These are phyloP conservation scores for Pseudochirops cupreus DNA, from an alignment of 2,797 vertebrate genomes.

Conservation along the genomic window DNA sequence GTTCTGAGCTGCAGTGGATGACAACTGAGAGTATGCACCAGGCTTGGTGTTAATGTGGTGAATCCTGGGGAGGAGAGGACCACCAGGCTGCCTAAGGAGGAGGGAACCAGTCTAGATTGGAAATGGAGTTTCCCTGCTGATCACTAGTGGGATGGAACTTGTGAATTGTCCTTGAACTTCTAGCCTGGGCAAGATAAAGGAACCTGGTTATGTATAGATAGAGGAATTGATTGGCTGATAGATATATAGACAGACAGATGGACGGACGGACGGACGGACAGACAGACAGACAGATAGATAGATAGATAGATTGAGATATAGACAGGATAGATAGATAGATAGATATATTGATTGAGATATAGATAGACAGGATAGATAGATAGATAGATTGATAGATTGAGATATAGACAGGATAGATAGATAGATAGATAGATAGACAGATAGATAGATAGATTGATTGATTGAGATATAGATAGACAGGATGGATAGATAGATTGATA, in stretches of 20 bases:
- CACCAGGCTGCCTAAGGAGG: neutral
- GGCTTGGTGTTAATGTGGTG: neutral
- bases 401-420: too few species aligned
- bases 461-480: too few species aligned
- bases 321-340: too few species aligned
- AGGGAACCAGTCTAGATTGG: neutral
- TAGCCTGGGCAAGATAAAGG: neutral
- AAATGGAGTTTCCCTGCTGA: neutral
- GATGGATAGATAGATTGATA: too few species aligned
- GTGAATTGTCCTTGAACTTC: neutral
- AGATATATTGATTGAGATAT: too few species aligned
- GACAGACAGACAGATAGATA: too few species aligned
- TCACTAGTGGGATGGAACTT: neutral
- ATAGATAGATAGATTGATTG: neutral
- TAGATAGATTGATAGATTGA: too few species aligned
- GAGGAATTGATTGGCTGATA: too few species aligned
- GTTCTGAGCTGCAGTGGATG: neutral
- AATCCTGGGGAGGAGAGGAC: neutral
- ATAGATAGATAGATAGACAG: neutral
- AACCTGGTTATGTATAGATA: neutral
- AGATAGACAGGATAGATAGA: too few species aligned
- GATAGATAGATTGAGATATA: too few species aligned
- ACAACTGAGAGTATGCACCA: neutral
- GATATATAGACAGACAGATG: too few species aligned
- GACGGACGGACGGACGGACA: too few species aligned